phyloP scores from a whole-genome alignment of 2,797 vertebrate genomes.

The Enoplosus armatus region DNA sequence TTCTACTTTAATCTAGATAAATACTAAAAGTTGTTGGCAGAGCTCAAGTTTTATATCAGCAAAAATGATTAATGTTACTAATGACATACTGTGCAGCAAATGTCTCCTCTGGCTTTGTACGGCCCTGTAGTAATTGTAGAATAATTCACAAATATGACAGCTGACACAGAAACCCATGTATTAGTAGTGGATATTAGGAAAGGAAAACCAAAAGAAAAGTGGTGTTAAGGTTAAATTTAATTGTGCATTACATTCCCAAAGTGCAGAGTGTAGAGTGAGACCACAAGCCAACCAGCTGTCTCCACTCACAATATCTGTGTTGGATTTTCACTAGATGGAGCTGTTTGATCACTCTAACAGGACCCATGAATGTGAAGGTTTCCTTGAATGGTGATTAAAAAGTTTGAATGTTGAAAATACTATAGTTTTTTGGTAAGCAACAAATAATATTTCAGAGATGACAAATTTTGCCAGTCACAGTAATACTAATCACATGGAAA shows the following conservation, averaged over 20 bases:
- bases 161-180: not conserved
- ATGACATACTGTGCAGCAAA: not conserved
- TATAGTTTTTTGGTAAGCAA: not conserved
- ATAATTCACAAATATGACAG: not conserved
- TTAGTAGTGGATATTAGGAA: not conserved
- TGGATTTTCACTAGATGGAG: constrained; percentile 74
- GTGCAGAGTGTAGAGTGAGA: not conserved
- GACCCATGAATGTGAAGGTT: not conserved
- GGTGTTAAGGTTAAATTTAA: too few species aligned
- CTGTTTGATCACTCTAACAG: constrained; percentile 51
- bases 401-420: not conserved
- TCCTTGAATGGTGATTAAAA: not conserved
- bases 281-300: not conserved
- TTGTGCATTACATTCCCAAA: not conserved
- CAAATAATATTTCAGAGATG: not conserved
- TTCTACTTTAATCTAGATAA: not conserved
- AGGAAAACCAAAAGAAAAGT: not conserved
- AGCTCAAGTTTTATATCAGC: not conserved
- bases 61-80: not conserved
- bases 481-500: not conserved
- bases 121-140: not conserved
- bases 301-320: not conserved
- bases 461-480: not conserved
- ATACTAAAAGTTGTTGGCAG: not conserved
- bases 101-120: not conserved